Base-by-base conservation (phyloP, 92 coral and sea anemone genomes). In the Isaurus tuberculatus region DNA sequence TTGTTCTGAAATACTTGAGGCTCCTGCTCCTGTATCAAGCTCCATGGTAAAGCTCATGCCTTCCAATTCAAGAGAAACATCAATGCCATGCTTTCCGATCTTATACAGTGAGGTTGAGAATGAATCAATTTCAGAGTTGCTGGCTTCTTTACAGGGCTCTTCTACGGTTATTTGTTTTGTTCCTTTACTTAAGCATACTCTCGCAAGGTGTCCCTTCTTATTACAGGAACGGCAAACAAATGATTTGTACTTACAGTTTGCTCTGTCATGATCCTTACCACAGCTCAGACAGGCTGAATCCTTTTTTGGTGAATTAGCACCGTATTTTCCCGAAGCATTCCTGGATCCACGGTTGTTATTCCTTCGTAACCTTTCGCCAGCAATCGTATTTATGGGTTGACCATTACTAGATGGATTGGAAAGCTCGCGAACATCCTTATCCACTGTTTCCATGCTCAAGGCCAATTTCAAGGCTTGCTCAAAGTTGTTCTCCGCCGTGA, bases 1-100 rank as follows among this genome's bases (percentile, higher is more conserved):
- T 51, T 89, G 79, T 46, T 72, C 11, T 2, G 84, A 84, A 27
- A 84, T 65, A 36, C 84, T 69, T 9, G 88, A 84, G 16, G 74
- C 58, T 23, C 86, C 79, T 9, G 92, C 83, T 1, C 89, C 87
- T 16, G 92, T 85, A 77, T 89, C 92, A 42, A 86, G 70, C 70
- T 85, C 92, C 92, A 85, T 72, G 28, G 26, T 32, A 25, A 88
- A 32, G 34, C 65, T 27, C 5, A 37, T 25, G 17, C 67, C 61
- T 44, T 79, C 37, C 33, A 88, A 55, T 49, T 65, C 36, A 42
- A 84, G 19, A 2, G 86, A 67, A 29, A 87, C 42, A 8, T 60
- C 84, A 20, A 83, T 83, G 16, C 85, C 91, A 82, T 74, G 51
- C 5, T 33, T 64, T 46, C 67, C 73, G 0, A 82, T 0, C 27